phyloP scores from a whole-genome alignment of 2,113 vertebrate genomes.

The Rattus norvegicus region DNA sequence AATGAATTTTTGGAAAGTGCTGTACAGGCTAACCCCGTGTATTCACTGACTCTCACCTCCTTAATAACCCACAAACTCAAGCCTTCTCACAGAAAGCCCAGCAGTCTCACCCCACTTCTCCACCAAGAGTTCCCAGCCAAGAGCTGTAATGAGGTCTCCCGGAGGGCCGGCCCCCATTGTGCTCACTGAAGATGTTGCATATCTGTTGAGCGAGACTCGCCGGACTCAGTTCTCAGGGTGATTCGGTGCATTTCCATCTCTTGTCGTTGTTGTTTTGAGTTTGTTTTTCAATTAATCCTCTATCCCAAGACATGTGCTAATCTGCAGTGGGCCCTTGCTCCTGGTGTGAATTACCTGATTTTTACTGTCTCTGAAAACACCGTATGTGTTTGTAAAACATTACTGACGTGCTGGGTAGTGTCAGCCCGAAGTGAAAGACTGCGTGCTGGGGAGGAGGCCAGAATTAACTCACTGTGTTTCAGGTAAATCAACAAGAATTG shows the following conservation, averaged over 20 bases:
- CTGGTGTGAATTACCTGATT: conserved; percentile 71
- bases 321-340: conserved; percentile 53
- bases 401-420: conserved; percentile 28
- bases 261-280: conserved; percentile 32
- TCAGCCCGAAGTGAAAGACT: conserved; percentile 1
- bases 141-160: conserved; percentile 75
- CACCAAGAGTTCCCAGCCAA: conserved; percentile 76
- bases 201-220: conserved; percentile 51
- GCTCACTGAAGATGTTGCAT: conserved; percentile 54
- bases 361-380: conserved; percentile 63
- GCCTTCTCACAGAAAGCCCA: conserved; percentile 75
- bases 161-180: conserved; percentile 50
- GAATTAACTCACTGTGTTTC: conserved; percentile 45
- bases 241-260: conserved; percentile 60
- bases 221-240: conserved; percentile 51
- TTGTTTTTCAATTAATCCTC: conserved; percentile 66
- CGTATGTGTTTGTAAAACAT: conserved; percentile 68
- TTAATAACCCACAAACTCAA: conserved; percentile 78
- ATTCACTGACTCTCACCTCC: conserved; percentile 78
- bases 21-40: conserved; percentile 70
- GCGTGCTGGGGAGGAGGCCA: not conserved
- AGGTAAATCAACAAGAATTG: conserved; percentile 27
- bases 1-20: conserved; percentile 63
- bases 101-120: conserved; percentile 70
- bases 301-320: conserved; percentile 73